Conservation (phyloP, 2,888 invertebrate genomes). For the Neoitamus cyanurus region DNA sequence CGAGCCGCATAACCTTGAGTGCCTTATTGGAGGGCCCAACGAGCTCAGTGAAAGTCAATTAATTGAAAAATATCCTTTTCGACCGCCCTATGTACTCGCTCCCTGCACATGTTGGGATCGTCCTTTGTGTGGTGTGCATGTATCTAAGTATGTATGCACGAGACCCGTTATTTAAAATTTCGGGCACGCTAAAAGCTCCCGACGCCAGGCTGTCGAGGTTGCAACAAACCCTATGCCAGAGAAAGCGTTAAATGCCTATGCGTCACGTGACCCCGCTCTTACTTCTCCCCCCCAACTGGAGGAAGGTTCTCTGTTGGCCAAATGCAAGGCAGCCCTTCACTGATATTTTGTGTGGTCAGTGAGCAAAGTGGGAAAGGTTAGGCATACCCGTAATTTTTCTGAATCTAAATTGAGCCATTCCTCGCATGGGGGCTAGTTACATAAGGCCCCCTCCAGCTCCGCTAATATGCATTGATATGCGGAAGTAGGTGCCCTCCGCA, state of each 20-base stretch:
- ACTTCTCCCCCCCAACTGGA: background rate
- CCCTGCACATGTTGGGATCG: background rate
- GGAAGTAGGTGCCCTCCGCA: background rate
- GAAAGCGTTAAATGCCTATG: background rate
- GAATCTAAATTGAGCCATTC: background rate
- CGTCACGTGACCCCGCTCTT: background rate
- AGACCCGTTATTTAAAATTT: background rate
- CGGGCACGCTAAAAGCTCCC: background rate
- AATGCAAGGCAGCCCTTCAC: background rate
- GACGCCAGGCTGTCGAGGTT: constrained; percentile 12
- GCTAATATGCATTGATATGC: background rate
- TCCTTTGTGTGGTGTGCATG: background rate
- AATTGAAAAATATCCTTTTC: constrained; percentile 6
- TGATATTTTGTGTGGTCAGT: background rate
- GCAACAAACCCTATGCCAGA: background rate
- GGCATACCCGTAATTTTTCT: background rate
- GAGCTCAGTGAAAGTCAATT: constrained; percentile 12
- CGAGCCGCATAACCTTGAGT: constrained; percentile 1
- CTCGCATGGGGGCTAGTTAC: background rate
- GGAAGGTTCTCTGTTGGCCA: background rate
- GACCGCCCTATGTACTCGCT: background rate
- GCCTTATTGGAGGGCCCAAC: background rate
- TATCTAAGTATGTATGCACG: background rate
- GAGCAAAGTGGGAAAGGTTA: background rate
- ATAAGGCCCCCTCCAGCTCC: background rate